Conservation (phyloP, 2,113 vertebrate genomes). For the Nestor notabilis region DNA sequence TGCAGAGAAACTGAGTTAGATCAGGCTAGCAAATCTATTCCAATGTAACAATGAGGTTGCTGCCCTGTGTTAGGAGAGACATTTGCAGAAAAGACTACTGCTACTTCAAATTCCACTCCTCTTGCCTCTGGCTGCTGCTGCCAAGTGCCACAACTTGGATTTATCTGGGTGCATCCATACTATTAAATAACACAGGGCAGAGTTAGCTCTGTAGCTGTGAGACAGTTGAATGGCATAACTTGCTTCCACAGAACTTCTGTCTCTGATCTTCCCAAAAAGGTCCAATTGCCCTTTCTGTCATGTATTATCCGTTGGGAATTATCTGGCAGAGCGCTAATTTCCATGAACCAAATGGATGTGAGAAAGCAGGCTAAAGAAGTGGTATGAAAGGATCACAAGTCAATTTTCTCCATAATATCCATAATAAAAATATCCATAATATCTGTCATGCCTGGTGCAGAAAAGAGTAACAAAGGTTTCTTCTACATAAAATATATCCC, state of each 20-base stretch:
- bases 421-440: too few relatives aligned
- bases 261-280: background rate
- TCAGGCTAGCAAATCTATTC: background rate
- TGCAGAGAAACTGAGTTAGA: background rate
- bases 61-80: background rate
- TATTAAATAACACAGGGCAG: background rate
- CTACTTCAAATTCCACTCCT: background rate
- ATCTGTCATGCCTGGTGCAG: background rate
- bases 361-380: background rate
- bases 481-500: background rate
- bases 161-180: background rate
- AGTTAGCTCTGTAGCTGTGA: background rate
- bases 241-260: background rate
- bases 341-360: rapidly evolving
- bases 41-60: background rate
- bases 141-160: background rate
- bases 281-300: background rate
- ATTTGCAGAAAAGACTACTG: background rate
- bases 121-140: background rate
- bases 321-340: background rate
- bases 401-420: too few relatives aligned
- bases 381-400: background rate
- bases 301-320: background rate
- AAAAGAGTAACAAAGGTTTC: background rate
- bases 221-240: background rate